These are phyloP conservation scores for Morus bassanus DNA, from an alignment of 2,797 vertebrate species.

Conservation along the genomic window DNA sequence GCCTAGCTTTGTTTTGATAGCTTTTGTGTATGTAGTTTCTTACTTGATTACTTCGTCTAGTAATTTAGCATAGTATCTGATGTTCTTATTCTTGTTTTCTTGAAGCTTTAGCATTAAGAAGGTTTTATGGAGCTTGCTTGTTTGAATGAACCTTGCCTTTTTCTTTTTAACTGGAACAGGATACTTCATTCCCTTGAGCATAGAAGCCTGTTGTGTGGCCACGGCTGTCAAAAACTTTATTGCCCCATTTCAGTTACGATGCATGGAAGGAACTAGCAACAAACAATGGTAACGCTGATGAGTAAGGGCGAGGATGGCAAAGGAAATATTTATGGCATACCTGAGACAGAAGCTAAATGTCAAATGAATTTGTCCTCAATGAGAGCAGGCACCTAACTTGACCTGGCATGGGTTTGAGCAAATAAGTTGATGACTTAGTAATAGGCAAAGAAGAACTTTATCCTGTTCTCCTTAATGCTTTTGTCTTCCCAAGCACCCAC, in stretches of 20 bases:
- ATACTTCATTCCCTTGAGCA: not conserved
- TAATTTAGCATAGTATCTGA: rapidly evolving
- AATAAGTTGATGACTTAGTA: not conserved
- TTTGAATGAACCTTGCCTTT: not conserved
- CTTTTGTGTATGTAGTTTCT: rapidly evolving
- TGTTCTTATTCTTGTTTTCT: not conserved
- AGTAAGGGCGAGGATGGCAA: not conserved
- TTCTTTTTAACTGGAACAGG: not conserved
- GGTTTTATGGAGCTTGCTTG: not conserved
- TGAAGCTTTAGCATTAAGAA: not conserved
- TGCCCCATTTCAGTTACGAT: not conserved
- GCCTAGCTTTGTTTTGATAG: not conserved
- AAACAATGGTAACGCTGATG: not conserved
- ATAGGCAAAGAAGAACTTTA: not conserved
- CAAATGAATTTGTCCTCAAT: not conserved
- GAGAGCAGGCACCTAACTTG: not conserved
- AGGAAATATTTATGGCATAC: not conserved
- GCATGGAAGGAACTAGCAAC: not conserved
- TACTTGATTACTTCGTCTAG: not conserved
- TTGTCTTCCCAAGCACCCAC: not conserved
- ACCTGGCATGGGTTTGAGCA: not conserved
- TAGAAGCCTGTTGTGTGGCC: rapidly evolving
- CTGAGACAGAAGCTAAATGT: not conserved
- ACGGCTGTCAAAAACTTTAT: not conserved
- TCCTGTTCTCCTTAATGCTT: not conserved